phyloP scores from a whole-genome alignment of 2,113 vertebrate genomes.

The Pituophis catenifer region DNA sequence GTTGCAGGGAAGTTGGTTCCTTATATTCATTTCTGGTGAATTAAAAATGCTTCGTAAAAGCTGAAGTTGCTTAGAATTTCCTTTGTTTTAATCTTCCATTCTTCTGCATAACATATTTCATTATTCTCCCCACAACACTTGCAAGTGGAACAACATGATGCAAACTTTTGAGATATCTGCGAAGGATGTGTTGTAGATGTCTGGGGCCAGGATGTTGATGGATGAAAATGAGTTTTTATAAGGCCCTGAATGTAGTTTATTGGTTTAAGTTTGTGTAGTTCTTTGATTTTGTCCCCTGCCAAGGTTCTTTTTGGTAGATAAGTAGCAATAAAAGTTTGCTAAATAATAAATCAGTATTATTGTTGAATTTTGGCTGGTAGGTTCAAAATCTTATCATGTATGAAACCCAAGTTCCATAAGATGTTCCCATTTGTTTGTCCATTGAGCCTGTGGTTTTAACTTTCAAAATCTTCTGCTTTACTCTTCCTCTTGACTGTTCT shows the following conservation, averaged over 20 bases:
- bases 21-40: too few species aligned
- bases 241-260: too few species aligned
- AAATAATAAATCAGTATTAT: neutral
- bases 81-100: neutral
- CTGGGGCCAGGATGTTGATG: too few species aligned
- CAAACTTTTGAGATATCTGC: too few species aligned
- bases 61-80: neutral
- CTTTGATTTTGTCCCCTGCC: neutral
- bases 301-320: neutral
- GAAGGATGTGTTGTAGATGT: too few species aligned
- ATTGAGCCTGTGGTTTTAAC: too few species aligned
- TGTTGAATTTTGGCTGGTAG: neutral
- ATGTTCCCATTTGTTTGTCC: too few species aligned
- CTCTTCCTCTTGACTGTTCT: too few species aligned
- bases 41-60: neutral
- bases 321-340: neutral
- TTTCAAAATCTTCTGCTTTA: neutral
- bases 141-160: too few species aligned
- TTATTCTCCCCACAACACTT: neutral
- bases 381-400: neutral
- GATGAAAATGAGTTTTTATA: too few species aligned
- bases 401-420: too few species aligned
- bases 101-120: neutral
- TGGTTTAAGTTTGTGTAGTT: too few species aligned
- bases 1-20: neutral